phyloP scores from a whole-genome alignment of 2,113 vertebrate genomes.

The Proteles cristata region DNA sequence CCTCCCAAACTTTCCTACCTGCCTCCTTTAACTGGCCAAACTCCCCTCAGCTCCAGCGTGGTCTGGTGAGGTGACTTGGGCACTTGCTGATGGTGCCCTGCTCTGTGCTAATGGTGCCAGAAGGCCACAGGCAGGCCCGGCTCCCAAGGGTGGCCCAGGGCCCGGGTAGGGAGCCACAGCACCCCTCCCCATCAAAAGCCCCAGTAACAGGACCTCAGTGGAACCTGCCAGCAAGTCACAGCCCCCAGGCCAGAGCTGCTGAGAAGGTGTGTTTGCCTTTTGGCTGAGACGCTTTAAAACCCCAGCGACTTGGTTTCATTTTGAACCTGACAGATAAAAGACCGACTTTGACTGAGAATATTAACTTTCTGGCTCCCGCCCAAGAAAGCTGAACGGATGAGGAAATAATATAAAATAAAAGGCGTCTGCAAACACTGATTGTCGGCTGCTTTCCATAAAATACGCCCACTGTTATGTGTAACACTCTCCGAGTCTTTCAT shows the following conservation, averaged over 20 bases:
- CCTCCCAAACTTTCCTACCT: not conserved
- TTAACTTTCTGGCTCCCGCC: slow-evolving; percentile 73
- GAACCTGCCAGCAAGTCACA: not conserved
- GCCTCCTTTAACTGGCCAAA: not conserved
- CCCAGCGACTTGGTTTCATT: slow-evolving; percentile 75
- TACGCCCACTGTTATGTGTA: slow-evolving; percentile 72
- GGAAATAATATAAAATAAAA: slow-evolving; percentile 78
- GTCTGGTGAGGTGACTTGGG: not conserved
- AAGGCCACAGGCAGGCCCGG: not conserved
- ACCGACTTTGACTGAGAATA: slow-evolving; percentile 79
- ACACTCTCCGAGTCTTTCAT: slow-evolving; percentile 49
- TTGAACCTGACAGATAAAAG: slow-evolving; percentile 82
- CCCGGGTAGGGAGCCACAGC: not conserved
- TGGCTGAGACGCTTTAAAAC: slow-evolving; percentile 69
- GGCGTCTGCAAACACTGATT: slow-evolving; percentile 59
- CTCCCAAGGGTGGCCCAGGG: not conserved
- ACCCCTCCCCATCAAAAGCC: not conserved
- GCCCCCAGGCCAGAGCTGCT: not conserved
- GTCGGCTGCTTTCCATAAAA: slow-evolving; percentile 71
- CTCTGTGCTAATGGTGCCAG: not conserved
- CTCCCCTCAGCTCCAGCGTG: not conserved
- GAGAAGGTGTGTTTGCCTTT: slow-evolving; percentile 72
- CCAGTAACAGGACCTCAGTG: not conserved
- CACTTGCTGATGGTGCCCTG: not conserved
- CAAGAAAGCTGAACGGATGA: slow-evolving; percentile 77